Evolutionary conservation across 2,797 vertebrate species (phyloP).

Genomic region (Orientallactaga sibirica): DNA sequence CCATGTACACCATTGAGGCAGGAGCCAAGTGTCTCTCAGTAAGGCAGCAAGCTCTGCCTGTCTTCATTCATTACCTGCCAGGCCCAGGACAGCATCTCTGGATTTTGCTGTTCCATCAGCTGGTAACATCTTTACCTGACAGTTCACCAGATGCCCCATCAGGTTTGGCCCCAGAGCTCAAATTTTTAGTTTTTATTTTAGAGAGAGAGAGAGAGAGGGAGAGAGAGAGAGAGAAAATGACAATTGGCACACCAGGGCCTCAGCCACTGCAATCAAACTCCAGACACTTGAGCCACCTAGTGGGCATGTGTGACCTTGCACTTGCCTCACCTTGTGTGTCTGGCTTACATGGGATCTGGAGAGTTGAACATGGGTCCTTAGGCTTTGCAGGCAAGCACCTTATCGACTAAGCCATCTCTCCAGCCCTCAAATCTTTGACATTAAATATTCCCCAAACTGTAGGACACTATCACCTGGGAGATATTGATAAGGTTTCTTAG

Average conservation of each 20-base stretch:
- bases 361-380: no score
- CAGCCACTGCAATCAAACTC: no score
- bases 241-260: no score
- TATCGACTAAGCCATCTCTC: no score
- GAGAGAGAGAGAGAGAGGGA: no score
- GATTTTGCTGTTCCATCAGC: accelerated
- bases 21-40: not conserved
- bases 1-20: no score
- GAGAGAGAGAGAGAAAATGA: no score
- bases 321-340: no score
- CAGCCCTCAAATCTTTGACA: not conserved
- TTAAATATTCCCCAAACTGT: not conserved
- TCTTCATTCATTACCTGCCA: not conserved
- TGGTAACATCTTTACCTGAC: not conserved
- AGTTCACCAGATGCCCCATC: not conserved
- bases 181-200: not conserved
- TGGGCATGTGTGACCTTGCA: no score
- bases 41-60: accelerated
- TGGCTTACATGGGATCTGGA: no score
- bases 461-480: not conserved
- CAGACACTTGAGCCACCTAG: no score
- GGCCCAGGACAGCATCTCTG: not conserved
- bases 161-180: not conserved
- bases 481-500: not conserved
- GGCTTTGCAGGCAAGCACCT: no score